Evolutionary conservation across 2,888 invertebrate genomes (phyloP), one percentile per base, ranked within the genome.

Genomic region (Seira ritae): DNA sequence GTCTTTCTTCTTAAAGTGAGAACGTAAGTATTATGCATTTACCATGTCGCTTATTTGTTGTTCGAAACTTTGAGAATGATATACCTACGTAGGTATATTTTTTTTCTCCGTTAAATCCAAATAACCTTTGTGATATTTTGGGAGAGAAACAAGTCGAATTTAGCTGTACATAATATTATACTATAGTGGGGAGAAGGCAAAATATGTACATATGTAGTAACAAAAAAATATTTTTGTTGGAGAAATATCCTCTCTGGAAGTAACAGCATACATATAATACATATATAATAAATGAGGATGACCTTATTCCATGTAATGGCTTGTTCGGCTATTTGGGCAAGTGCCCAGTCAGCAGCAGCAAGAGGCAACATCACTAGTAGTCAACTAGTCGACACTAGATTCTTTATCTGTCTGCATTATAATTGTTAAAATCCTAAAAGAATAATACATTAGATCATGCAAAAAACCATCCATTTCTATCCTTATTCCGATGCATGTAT

Each of bases 321-420:
- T 82, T 65, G 60, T 70, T 55, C 62, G n/a, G 62, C 72, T 74
- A 82, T 37, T 82, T 82, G 82, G 82, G 82, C 77, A 73, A 72
- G 71, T 82, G 82, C 82, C 82, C 82, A 82, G 76, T 76, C 72
- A 67, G 72, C 77, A 42, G 42, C 72, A 76, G 76, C 73, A 50
- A 50, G 50, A 3, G 50, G 50, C 50, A 50, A 50, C 50, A 50
- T 50, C 50, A 50, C 50, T 50, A 67, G 74, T 80, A 80, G 81
- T 81, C 81, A 76, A 67, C 75, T 71, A 10, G 81, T 81, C 75
- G 70, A 68, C 77, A 24, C 71, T 75, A 62, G 65, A 62, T 42
- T 55, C 60, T 50, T 65, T 74, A 74, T 70, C 50, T 50, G 50
- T 50, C 50, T 50, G 50, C 50, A 70, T 80, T 80, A 80, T 80